Base-by-base conservation (phyloP, 2,888 invertebrate species). In the Leptarthrus brevirostris region DNA sequence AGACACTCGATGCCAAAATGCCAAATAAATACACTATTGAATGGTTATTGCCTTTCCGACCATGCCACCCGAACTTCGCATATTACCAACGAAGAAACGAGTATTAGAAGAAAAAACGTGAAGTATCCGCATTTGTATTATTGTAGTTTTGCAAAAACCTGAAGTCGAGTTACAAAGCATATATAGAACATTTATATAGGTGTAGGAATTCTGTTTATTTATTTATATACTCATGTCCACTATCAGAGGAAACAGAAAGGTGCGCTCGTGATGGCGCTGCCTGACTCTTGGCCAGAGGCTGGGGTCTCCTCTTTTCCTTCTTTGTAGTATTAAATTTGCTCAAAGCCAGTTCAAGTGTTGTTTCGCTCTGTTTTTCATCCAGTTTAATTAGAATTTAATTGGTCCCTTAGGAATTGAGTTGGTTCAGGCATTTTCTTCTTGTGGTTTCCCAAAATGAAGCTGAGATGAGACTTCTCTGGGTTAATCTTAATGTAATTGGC, bases 21-120 rank as follows among this genome's bases (percentile, higher is more conserved):
- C 72, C 76, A 76, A 75, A 76, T 76, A 76, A 76, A 76, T 76
- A 76, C 74, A 69, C 73, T 75, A 76, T 70, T 71, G 74, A 76
- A 76, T 76, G 76, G 76, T 76, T 76, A 75, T 76, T 75, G 61
- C 74, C 71, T 75, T 76, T 64, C 58, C 47, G 22, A 36, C 49
- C 24, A 56, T 61, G 74, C 66, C 66, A 47, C 66, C 66, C 44
- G 47, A 66, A 49, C 34, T 66, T 36, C 49, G 18, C 47, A 66
- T 66, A 36, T 49, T 20, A 20, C 6, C 10, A 30, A 14, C 3
- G 36, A 1, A 14, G 61, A 12, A 5, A n/a, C 44, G n/a, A 14
- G 14, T 12, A 1, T 47, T 16, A 5, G n/a, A 47, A 6, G 14
- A 47, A 30, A 8, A 6, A 14, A 1, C 47, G 5, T 14, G 16